Conservation (phyloP, 2,797 vertebrate genomes). For the Tangara arthus region DNA sequence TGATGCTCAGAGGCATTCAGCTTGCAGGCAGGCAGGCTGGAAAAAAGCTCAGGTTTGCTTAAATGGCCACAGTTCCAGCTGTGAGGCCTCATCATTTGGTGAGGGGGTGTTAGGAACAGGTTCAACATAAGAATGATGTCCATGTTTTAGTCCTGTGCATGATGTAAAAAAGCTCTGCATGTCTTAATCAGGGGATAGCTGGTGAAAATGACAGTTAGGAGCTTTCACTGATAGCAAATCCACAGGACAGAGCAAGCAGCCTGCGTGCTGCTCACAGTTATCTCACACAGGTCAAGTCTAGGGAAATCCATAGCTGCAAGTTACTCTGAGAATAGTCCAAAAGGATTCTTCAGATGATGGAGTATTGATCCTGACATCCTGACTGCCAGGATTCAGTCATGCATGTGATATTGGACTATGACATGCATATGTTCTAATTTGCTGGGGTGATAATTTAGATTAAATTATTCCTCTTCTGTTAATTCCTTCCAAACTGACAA, state of each 20-base stretch:
- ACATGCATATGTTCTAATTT: background rate
- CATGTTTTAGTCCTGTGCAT: background rate
- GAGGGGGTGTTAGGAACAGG: background rate
- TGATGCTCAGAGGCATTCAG: background rate
- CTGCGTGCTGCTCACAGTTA: background rate
- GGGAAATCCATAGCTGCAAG: background rate
- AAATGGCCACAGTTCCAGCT: background rate
- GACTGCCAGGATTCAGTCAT: background rate
- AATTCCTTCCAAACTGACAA: background rate
- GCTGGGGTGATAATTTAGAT: background rate
- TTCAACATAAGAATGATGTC: background rate
- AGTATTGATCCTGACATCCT: background rate
- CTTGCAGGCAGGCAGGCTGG: background rate
- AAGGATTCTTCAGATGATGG: background rate
- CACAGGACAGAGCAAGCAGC: background rate
- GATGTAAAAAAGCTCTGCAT: background rate
- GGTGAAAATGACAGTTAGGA: background rate
- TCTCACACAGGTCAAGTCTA: background rate
- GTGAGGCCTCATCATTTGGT: background rate
- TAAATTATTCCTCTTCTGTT: background rate
- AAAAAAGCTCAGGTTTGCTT: background rate
- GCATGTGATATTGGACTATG: background rate
- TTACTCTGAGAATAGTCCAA: background rate
- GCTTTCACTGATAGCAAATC: background rate
- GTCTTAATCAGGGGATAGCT: background rate